A percentile compares a stretch with the other conserved stretches of the same genome.
Conservation (phyloP, 2,888 invertebrate genomes). For the Lithosia quadra region DNA sequence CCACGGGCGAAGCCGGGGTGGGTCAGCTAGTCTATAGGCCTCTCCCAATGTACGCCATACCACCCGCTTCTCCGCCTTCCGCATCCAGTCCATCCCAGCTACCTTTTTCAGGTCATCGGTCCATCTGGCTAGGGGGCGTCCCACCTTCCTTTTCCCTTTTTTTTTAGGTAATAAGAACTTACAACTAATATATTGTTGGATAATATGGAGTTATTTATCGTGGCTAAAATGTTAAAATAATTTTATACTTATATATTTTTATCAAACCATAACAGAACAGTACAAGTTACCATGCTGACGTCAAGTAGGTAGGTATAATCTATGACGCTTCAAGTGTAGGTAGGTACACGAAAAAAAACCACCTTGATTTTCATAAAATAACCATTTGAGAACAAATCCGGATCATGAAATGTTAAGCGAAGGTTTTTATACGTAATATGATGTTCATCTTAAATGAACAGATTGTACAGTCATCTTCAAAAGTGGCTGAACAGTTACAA, state of each 20-base stretch:
- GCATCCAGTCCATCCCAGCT: no score
- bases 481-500: background rate
- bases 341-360: background rate
- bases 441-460: slow-evolving; percentile 1
- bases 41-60: no score
- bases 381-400: slow-evolving; percentile 4
- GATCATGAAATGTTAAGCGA: background rate
- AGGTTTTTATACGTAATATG: background rate
- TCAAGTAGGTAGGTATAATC: background rate
- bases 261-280: background rate
- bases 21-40: no score
- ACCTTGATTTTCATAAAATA: background rate
- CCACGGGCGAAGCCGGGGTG: no score
- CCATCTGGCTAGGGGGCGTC: no score
- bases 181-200: no score
- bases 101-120: no score
- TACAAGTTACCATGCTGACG: background rate
- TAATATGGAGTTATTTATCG: no score
- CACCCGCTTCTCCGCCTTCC: no score
- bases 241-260: background rate
- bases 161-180: no score
- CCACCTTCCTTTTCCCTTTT: no score
- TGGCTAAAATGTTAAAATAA: background rate
- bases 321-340: background rate
- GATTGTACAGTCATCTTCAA: background rate